Base-by-base conservation (phyloP, 2,797 vertebrate species). In the Coluber constrictor region DNA sequence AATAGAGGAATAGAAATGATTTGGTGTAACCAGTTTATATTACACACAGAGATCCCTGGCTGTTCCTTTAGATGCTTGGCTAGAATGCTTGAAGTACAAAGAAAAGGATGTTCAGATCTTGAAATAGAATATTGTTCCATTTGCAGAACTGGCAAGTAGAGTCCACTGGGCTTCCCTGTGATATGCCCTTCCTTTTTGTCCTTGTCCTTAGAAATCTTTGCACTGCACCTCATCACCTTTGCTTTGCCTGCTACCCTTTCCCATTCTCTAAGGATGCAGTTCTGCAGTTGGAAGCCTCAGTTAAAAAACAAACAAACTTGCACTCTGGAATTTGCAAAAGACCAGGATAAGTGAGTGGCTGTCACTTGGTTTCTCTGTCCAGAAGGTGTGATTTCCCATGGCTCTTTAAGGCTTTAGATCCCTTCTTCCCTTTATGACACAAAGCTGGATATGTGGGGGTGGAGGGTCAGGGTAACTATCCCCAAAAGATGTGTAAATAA, bases 301-400 rank as follows among this genome's bases (percentile, higher is more conserved):
- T 29, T 54, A 56, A 23, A 23, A 51, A 60, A 3, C 15, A 74
- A 37, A 18, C 43, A 8, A 54, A 32, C 70, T 74, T 18, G 15
- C 51, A 56, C 18, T 6, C 47, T 5, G 56, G 16, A 25, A 43
- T 70, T 87, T 43, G 54, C 79, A 47, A 74, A 87, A 9, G 32
- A 87, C 32, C 37, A 54, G 90, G 66, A 91, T 90, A 37, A 29
- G 87, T 74, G 88, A 86, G 70, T 27, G 60, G 1, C 93, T 89
- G 95, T 93, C 92, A 93, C 92, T 92, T 90, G 57, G 47, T 61
- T 90, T 91, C 63, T 90, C 47, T 54, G n/a, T 63, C 88, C 86
- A 55, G 43, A 63, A 88, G 74, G 89, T 91, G 88, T 93, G 87
- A 90, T 54, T 86, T 43, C 88, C 18, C 87, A 92, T 60, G 90